These are phyloP conservation scores for Smithornis capensis DNA, from an alignment of 2,113 vertebrate species.

Conservation along the genomic window DNA sequence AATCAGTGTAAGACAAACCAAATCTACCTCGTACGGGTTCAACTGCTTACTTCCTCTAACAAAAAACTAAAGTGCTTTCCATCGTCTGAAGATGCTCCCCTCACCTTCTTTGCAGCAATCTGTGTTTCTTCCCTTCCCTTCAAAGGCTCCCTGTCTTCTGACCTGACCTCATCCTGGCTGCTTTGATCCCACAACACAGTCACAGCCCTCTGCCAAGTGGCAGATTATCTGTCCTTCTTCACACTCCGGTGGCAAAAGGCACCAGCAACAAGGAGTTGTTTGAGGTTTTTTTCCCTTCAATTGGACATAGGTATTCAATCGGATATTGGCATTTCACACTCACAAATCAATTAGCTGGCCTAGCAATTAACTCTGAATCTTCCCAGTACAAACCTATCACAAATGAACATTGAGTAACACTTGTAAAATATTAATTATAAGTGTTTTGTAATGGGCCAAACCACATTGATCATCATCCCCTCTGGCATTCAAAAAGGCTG, in stretches of 20 bases:
- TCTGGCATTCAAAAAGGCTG: neutral
- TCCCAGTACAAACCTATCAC: neutral
- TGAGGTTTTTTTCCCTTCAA: neutral
- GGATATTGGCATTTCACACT: neutral
- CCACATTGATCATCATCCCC: neutral
- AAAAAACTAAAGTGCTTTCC: neutral
- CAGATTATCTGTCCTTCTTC: neutral
- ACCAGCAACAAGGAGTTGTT: neutral
- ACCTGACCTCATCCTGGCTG: neutral
- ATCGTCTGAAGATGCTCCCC: neutral
- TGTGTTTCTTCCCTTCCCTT: neutral
- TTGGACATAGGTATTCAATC: neutral
- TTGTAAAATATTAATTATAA: conserved; percentile 10
- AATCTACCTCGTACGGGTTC: neutral
- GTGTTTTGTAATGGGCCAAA: neutral
- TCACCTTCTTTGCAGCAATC: neutral
- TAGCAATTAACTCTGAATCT: conserved; percentile 10
- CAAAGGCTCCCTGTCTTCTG: neutral
- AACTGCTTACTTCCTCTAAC: neutral
- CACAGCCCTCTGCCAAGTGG: neutral
- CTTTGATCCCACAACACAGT: neutral
- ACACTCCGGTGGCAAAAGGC: neutral
- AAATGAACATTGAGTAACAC: neutral
- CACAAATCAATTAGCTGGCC: neutral
- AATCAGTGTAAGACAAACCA: neutral